Conservation (phyloP, 1,140 invertebrate species). For the Drosophila simulans region DNA sequence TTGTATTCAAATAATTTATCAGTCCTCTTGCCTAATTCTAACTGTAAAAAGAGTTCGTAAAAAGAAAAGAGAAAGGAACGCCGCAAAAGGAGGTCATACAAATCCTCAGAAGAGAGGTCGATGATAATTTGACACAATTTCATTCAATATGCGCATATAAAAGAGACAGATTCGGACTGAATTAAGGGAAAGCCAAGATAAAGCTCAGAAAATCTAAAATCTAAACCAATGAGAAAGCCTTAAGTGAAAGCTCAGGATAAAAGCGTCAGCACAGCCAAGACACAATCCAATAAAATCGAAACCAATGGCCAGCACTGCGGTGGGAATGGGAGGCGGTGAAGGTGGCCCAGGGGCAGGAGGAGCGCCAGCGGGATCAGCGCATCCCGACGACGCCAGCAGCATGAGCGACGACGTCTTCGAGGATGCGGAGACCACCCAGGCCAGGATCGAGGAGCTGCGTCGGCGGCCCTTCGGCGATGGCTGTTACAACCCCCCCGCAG, state of each 20-base stretch:
- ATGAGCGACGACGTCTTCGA: conserved; percentile 94
- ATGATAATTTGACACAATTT: not conserved
- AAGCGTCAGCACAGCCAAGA: conserved; percentile 32
- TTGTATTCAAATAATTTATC: too few species aligned
- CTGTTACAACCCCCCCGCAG: conserved; percentile 73
- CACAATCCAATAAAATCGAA: conserved; percentile 25
- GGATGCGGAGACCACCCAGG: conserved; percentile 83
- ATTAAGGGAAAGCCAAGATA: not conserved
- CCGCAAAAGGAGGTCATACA: not conserved
- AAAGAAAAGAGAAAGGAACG: not conserved
- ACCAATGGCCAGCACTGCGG: conserved; percentile 31
- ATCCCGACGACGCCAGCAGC: conserved; percentile 86
- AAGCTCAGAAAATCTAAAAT: conserved; percentile 2
- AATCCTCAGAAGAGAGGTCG: not conserved
- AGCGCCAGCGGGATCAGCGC: conserved; percentile 18
- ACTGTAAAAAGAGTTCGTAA: not conserved
- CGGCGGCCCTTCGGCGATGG: conserved; percentile 74
- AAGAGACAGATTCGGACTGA: not conserved
- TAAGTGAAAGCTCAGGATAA: conserved; percentile 42
- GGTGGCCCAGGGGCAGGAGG: not conserved
- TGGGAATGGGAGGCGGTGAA: conserved; percentile 3
- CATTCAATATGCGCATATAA: not conserved
- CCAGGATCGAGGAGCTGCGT: conserved; percentile 74
- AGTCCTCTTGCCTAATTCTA: too few species aligned
- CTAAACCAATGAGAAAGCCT: conserved; percentile 32